Evolutionary conservation across 1,140 invertebrate genomes (phyloP).

Genomic region (Potamilus streckersoni): DNA sequence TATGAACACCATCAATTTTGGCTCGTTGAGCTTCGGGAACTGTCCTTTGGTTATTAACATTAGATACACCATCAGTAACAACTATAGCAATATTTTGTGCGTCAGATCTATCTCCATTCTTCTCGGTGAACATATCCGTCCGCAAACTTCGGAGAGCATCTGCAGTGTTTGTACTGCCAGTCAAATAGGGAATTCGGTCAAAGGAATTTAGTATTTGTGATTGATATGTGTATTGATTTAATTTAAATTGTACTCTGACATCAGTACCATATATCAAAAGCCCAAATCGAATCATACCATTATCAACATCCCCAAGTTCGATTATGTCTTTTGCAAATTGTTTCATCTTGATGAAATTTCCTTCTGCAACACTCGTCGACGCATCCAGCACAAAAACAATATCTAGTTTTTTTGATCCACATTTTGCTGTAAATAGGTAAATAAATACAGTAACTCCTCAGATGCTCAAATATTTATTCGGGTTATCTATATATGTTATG

Average conservation of each 20-base stretch:
- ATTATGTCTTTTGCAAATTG: conserved; percentile 53
- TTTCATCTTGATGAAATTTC: conserved; percentile 49
- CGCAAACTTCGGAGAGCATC: conserved; percentile 25
- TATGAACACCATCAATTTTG: conserved; percentile 34
- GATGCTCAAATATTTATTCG: too few species aligned
- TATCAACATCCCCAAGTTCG: conserved; percentile 44
- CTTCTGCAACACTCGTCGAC: conserved; percentile 51
- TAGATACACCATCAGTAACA: conserved; percentile 48
- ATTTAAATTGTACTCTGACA: conserved; percentile 35
- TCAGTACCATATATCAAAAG: conserved; percentile 43
- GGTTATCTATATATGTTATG: too few species aligned
- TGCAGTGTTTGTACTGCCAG: conserved; percentile 45
- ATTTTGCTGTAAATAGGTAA: background rate
- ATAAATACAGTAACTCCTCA: too few species aligned
- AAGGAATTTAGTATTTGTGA: conserved; percentile 34
- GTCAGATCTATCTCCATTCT: conserved; percentile 40
- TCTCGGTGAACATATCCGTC: conserved; percentile 27
- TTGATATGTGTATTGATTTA: conserved; percentile 29
- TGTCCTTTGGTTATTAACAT: conserved; percentile 43
- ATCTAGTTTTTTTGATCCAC: conserved; percentile 44
- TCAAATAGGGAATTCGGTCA: conserved; percentile 37
- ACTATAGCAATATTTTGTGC: conserved; percentile 45
- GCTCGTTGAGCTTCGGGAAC: conserved; percentile 40
- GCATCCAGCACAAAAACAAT: conserved; percentile 56
- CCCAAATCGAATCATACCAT: conserved; percentile 50